Evolutionary conservation across 2,113 vertebrate species (phyloP).

Genomic region (Cyphotilapia sp.): DNA sequence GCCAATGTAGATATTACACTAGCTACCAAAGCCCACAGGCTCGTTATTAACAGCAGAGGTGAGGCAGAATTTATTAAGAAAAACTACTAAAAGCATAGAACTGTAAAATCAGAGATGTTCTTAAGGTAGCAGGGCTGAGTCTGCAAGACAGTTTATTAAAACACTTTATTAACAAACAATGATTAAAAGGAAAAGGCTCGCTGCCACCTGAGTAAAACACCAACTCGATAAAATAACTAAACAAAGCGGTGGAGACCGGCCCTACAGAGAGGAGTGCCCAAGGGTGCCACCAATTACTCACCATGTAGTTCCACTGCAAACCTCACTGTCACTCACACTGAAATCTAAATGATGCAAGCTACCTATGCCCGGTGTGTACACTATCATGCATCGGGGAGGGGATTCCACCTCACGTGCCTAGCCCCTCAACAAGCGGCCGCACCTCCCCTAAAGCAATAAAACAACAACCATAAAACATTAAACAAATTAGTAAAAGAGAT

Average conservation of each 20-base stretch:
- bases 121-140: not conserved
- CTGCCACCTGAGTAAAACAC: not conserved
- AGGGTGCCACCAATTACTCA: not conserved
- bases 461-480: too few relatives aligned
- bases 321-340: not conserved
- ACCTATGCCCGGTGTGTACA: too few relatives aligned
- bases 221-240: not conserved
- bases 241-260: not conserved
- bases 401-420: too few relatives aligned
- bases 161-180: not conserved
- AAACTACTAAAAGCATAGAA: not conserved
- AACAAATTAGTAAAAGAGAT: too few relatives aligned
- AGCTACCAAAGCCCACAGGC: not conserved
- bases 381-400: too few relatives aligned
- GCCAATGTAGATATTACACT: not conserved
- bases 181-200: accelerated
- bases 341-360: not conserved
- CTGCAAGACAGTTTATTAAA: not conserved
- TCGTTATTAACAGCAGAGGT: not conserved
- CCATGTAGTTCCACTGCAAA: not conserved
- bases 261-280: not conserved
- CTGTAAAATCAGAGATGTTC: not conserved
- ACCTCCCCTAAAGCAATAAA: too few relatives aligned
- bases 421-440: too few relatives aligned
- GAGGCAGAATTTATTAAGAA: not conserved